Conservation (phyloP, 2,797 vertebrate genomes). For the Hybognathus amarus region DNA sequence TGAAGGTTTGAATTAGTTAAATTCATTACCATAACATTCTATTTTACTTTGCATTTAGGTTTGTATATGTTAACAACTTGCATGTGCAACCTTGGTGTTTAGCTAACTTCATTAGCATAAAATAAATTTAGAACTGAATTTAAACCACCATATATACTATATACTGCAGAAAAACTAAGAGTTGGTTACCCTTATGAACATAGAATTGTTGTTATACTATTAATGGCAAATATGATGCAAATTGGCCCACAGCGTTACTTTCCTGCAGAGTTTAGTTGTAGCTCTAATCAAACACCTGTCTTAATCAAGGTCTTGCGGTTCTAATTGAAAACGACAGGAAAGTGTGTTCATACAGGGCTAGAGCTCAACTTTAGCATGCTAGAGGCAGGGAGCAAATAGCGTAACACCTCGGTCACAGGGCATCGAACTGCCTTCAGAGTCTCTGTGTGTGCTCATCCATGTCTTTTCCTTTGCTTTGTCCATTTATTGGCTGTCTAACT, state of each 20-base stretch:
- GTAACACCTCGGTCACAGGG: not conserved
- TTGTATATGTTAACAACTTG: not conserved
- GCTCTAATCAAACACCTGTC: conserved; percentile 28
- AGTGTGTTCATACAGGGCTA: not conserved
- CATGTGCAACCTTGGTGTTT: not conserved
- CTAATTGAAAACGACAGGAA: conserved; percentile 10
- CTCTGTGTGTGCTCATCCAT: not conserved
- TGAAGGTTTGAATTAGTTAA: not conserved
- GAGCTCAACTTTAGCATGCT: conserved; percentile 4
- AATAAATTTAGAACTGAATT: not conserved
- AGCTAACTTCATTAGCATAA: not conserved
- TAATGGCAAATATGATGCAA: not conserved
- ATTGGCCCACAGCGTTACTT: not conserved
- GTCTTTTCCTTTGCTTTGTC: conserved; percentile 20
- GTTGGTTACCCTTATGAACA: not conserved
- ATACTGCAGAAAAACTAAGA: not conserved
- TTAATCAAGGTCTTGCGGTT: conserved; percentile 25
- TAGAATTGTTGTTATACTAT: not conserved
- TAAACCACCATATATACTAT: not conserved
- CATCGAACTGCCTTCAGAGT: not conserved
- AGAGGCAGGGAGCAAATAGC: not conserved
- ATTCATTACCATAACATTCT: not conserved
- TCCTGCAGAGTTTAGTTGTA: conserved; percentile 15
- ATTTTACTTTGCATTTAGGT: not conserved
- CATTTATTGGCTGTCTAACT: conserved; percentile 43